A percentile compares a stretch with the other conserved stretches of the same genome.
Conservation (phyloP, 2,888 invertebrate genomes). For the Masnerella sp. region DNA sequence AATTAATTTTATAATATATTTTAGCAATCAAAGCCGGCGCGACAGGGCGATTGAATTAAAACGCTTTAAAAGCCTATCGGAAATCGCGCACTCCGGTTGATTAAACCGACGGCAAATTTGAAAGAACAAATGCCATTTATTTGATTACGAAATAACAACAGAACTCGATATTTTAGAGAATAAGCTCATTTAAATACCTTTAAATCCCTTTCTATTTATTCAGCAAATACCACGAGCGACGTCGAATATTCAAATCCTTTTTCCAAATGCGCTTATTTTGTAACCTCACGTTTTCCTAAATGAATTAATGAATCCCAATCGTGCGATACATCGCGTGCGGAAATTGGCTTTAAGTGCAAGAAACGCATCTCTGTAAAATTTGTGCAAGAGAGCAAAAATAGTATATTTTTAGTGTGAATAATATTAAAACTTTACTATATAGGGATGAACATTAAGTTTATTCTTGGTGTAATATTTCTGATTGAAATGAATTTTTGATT, state of each 20-base stretch:
- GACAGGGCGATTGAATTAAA: constrained; percentile 37
- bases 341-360: no score
- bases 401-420: no score
- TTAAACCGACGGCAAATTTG: constrained; percentile 46
- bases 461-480: no score
- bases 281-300: constrained; percentile 14
- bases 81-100: constrained; percentile 48
- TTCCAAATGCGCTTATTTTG: constrained; percentile 26
- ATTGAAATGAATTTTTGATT: no score
- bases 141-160: constrained; percentile 57
- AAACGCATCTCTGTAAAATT: no score
- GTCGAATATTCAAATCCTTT: constrained; percentile 38
- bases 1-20: constrained; percentile 34
- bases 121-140: constrained; percentile 57
- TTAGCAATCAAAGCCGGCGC: constrained; percentile 27
- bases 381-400: no score
- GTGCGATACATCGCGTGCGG: no score
- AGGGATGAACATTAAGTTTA: no score
- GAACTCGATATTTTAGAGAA: constrained; percentile 48
- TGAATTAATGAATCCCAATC: no score
- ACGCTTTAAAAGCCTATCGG: constrained; percentile 42
- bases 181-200: constrained; percentile 53
- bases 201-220: constrained; percentile 50
- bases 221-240: constrained; percentile 29
- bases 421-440: no score